Evolutionary conservation across 2,888 invertebrate species (phyloP).

Genomic region (Himalopsyche tibetana): DNA sequence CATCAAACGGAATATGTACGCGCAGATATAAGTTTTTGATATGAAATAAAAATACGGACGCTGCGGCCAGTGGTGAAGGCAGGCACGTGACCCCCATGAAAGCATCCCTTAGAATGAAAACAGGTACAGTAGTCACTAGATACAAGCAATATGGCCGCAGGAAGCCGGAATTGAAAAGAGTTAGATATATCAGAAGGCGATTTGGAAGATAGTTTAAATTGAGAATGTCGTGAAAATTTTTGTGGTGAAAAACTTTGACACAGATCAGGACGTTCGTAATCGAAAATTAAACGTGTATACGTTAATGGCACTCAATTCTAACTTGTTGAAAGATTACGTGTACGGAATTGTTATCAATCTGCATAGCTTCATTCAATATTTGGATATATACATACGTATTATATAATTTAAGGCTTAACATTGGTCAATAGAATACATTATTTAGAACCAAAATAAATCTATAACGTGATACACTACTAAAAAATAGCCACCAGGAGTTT

Average conservation of each 20-base stretch:
- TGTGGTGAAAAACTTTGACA: not conserved
- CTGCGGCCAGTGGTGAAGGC: constrained; percentile 19
- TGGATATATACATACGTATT: too few relatives aligned
- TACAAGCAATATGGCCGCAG: not conserved
- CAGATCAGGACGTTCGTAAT: too few relatives aligned
- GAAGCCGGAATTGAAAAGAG: constrained; percentile 9
- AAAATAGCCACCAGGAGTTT: too few relatives aligned
- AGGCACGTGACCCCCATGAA: constrained; percentile 56
- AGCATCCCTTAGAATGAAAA: constrained; percentile 49
- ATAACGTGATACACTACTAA: too few relatives aligned
- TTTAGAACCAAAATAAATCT: too few relatives aligned
- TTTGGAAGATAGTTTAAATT: not conserved
- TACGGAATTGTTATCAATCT: too few relatives aligned
- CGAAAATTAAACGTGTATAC: too few relatives aligned
- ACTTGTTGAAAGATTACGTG: too few relatives aligned
- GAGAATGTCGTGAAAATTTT: not conserved
- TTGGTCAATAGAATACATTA: too few relatives aligned
- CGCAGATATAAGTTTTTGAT: constrained; percentile 37
- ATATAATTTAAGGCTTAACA: too few relatives aligned
- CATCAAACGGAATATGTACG: constrained; percentile 18
- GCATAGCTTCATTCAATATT: too few relatives aligned
- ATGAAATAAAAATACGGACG: constrained; percentile 22
- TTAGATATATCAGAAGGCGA: not conserved
- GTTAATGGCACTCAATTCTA: too few relatives aligned
- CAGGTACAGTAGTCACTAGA: not conserved